Percentiles rank a stretch among this genome's conserved stretches.
These are phyloP conservation scores for Sminthopsis crassicaudata DNA, from an alignment of 2,113 vertebrate species.

Conservation along the genomic window DNA sequence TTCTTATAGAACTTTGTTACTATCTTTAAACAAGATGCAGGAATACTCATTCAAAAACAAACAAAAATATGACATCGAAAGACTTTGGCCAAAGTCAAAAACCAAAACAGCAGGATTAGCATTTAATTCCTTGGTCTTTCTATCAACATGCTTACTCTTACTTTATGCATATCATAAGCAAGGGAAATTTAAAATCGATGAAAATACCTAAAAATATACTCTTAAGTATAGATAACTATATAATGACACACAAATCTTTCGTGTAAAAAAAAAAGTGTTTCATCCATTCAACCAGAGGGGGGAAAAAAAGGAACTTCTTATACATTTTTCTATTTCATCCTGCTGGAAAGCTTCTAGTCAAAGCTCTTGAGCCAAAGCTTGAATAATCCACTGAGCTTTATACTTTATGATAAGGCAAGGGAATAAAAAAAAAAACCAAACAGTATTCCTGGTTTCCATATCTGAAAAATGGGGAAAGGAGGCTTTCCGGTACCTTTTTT, in stretches of 20 bases:
- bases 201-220: conserved; percentile 7
- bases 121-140: conserved; percentile 55
- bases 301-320: conserved; percentile 46
- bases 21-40: conserved; percentile 42
- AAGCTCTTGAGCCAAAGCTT: conserved; percentile 41
- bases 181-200: conserved; percentile 59
- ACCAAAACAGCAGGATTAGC: conserved; percentile 52
- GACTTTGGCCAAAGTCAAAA: conserved; percentile 57
- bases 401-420: conserved; percentile 51
- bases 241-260: neutral
- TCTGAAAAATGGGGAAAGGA: conserved; percentile 62
- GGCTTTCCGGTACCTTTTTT: neutral
- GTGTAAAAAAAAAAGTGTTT: neutral
- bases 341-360: conserved; percentile 37
- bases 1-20: conserved; percentile 54
- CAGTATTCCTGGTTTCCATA: conserved; percentile 60
- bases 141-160: conserved; percentile 66
- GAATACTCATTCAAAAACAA: conserved; percentile 49
- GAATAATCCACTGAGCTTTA: conserved; percentile 57
- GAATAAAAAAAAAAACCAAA: neutral
- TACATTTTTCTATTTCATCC: conserved; percentile 25
- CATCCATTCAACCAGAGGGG: neutral
- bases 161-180: conserved; percentile 60
- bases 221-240: neutral
- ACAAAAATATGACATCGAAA: neutral